Evolutionary conservation across 2,797 vertebrate genomes (phyloP).

Genomic region (Aldrovandia affinis): DNA sequence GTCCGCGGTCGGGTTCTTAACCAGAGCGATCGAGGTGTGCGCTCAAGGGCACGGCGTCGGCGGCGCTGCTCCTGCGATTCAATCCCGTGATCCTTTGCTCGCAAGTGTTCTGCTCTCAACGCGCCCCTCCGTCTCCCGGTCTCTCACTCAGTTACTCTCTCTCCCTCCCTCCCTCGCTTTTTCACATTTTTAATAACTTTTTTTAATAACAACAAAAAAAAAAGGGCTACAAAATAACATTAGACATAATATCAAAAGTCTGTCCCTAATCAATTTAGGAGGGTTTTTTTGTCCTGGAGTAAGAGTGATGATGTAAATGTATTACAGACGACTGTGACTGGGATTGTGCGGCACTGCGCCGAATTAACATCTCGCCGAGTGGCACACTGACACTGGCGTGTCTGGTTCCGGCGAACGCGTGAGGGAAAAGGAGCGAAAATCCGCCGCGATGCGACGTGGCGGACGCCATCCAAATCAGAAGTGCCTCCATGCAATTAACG

Average conservation of each 20-base stretch:
- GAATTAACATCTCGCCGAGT: not conserved
- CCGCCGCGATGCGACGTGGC: not conserved
- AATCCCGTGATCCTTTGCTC: not conserved
- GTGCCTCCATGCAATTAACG: slow-evolving; percentile 15
- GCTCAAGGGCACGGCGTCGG: not conserved
- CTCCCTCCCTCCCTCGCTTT: too few species aligned
- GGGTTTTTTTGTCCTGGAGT: not conserved
- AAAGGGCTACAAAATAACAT: not conserved
- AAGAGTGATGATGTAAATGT: not conserved
- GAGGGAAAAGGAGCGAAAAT: not conserved
- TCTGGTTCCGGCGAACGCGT: not conserved
- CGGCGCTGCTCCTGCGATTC: not conserved
- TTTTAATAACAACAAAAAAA: not conserved
- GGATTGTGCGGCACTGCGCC: not conserved
- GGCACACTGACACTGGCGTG: too few species aligned
- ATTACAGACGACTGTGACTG: not conserved
- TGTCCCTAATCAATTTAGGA: not conserved
- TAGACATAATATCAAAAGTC: not conserved
- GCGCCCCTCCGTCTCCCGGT: not conserved
- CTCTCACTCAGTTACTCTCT: not conserved
- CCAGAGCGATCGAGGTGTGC: not conserved
- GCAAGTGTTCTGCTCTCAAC: not conserved
- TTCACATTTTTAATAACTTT: not conserved
- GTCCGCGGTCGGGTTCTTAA: not conserved
- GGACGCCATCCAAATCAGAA: slow-evolving; percentile 17